Conservation (phyloP, 2,797 vertebrate genomes). For the Onychomys leucogaster region DNA sequence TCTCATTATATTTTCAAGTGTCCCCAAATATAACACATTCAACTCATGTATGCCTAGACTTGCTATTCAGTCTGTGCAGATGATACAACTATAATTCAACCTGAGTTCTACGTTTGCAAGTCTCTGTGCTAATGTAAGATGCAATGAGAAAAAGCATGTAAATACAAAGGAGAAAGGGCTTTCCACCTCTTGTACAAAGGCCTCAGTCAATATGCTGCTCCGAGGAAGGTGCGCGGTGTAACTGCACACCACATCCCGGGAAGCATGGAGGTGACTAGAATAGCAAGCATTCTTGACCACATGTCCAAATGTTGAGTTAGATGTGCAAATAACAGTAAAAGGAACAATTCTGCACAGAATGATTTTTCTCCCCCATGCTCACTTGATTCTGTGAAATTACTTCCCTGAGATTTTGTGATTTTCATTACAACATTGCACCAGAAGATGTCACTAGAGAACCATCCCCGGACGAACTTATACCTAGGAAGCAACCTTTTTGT, state of each 20-base stretch:
- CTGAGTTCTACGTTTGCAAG: background rate
- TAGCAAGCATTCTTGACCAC: slow-evolving; percentile 6
- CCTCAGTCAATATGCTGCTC: background rate
- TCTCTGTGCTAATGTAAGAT: background rate
- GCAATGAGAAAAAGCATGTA: background rate
- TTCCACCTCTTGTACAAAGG: slow-evolving; percentile 18
- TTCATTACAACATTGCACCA: slow-evolving; percentile 81
- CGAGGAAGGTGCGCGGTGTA: background rate
- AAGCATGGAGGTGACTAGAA: slow-evolving; percentile 5
- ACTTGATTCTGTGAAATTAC: slow-evolving; percentile 16
- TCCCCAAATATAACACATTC: slow-evolving; percentile 4
- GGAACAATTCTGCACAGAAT: slow-evolving; percentile 12
- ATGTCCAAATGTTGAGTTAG: background rate
- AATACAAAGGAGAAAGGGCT: background rate
- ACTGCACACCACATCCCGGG: background rate
- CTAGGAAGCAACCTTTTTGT: background rate
- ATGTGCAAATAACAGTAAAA: slow-evolving; percentile 47
- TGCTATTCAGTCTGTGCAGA: background rate
- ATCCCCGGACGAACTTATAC: slow-evolving; percentile 31
- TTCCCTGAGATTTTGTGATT: slow-evolving; percentile 1
- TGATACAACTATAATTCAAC: background rate
- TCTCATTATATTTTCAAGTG: slow-evolving; percentile 44
- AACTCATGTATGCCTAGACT: background rate
- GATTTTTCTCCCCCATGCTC: slow-evolving; percentile 1
- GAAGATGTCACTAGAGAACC: slow-evolving; percentile 87